Conservation (phyloP, 2,888 invertebrate species). For the Ethmia dodecea region DNA sequence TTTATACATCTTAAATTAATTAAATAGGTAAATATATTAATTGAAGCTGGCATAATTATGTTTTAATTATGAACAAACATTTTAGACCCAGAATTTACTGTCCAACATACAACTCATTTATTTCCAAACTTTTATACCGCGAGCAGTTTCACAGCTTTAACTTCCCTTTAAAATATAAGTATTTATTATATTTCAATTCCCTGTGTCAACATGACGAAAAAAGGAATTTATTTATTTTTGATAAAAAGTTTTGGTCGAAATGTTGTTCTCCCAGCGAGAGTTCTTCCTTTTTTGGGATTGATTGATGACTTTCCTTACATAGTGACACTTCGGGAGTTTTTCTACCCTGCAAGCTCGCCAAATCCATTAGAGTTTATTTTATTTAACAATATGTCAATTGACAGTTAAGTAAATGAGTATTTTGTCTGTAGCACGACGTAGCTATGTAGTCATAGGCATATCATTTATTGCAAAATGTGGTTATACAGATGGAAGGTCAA, state of each 20-base stretch:
- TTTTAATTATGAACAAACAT: too few relatives aligned
- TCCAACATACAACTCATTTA: not conserved
- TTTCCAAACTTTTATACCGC: not conserved
- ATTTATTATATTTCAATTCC: constrained; percentile 34
- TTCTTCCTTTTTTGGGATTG: constrained; percentile 52
- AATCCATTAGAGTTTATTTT: constrained; percentile 47
- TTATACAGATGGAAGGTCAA: too few relatives aligned
- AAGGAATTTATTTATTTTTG: constrained; percentile 43
- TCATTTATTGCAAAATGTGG: too few relatives aligned
- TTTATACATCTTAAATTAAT: too few relatives aligned
- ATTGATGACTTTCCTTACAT: constrained; percentile 62
- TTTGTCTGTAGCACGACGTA: too few relatives aligned
- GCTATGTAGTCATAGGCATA: too few relatives aligned
- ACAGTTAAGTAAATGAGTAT: too few relatives aligned
- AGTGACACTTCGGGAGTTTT: constrained; percentile 47
- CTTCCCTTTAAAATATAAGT: not conserved
- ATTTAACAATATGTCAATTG: constrained; percentile 15
- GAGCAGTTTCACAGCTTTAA: too few relatives aligned
- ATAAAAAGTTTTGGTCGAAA: constrained; percentile 41
- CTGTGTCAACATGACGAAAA: constrained; percentile 34
- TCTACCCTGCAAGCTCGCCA: constrained; percentile 35
- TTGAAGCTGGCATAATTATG: too few relatives aligned
- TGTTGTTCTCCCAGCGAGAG: constrained; percentile 44
- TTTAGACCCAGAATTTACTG: too few relatives aligned
- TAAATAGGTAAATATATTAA: too few relatives aligned